phyloP scores from a whole-genome alignment of 2,113 vertebrate species.

The Plestiodon gilberti region DNA sequence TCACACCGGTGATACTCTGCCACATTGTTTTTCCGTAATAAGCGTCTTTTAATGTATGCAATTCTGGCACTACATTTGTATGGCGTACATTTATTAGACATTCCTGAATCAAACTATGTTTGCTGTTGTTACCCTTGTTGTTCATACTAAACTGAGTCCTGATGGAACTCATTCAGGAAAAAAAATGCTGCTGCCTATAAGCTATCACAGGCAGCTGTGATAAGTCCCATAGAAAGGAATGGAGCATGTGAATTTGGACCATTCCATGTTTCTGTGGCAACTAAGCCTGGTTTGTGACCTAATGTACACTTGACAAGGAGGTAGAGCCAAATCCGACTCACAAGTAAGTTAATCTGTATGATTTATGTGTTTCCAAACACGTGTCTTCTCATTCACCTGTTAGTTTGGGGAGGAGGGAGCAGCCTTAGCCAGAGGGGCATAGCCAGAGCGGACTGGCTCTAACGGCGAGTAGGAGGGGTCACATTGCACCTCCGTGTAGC shows the following conservation, averaged over 20 bases:
- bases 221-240: background rate
- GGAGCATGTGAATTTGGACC: background rate
- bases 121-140: background rate
- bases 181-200: background rate
- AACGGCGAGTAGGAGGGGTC: too few species aligned
- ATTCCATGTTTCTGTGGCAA: background rate
- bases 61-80: background rate
- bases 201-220: too few species aligned
- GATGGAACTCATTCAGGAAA: background rate
- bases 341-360: background rate
- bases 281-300: background rate
- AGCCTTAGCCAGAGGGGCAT: too few species aligned
- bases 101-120: background rate
- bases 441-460: too few species aligned
- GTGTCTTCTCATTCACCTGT: background rate
- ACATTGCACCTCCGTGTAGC: too few species aligned
- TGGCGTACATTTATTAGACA: background rate
- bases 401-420: too few species aligned
- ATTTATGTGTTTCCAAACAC: background rate
- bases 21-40: background rate
- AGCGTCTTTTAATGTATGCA: background rate
- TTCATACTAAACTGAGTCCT: background rate
- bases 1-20: background rate
- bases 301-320: background rate
- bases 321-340: background rate